Conservation (phyloP, 64 coral and sea anemone species). For the Montipora foliosa region DNA sequence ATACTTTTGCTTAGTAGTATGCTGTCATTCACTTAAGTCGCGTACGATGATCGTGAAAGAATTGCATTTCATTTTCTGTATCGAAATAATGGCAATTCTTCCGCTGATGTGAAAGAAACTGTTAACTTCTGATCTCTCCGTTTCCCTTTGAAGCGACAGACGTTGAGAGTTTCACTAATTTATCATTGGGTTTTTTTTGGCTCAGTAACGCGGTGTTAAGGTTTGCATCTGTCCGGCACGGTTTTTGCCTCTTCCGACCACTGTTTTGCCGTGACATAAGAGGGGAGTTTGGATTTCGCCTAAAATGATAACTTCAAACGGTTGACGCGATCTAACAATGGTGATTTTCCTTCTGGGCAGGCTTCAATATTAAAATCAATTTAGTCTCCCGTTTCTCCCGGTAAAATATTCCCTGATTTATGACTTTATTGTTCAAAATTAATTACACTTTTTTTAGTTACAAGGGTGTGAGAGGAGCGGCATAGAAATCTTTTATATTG, state of each 20-base stretch:
- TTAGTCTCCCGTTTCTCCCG: background rate
- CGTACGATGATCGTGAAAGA: background rate
- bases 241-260: background rate
- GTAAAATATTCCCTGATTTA: background rate
- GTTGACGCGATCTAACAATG: background rate
- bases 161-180: background rate
- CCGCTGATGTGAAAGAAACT: background rate
- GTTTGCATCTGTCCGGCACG: background rate
- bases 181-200: background rate
- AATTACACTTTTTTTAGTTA: slow-evolving; percentile 34
- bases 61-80: background rate
- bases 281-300: too few species aligned
- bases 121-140: background rate
- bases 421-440: background rate
- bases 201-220: background rate
- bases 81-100: slow-evolving; percentile 1
- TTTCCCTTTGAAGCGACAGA: background rate
- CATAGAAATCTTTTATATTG: background rate
- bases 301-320: background rate
- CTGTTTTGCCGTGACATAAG: background rate
- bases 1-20: background rate
- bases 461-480: slow-evolving; percentile 38
- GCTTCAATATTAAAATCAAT: too few species aligned
- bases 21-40: background rate
- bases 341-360: background rate